Conservation (phyloP, 2,888 invertebrate genomes). For the Drepanosiphum platanoidis region DNA sequence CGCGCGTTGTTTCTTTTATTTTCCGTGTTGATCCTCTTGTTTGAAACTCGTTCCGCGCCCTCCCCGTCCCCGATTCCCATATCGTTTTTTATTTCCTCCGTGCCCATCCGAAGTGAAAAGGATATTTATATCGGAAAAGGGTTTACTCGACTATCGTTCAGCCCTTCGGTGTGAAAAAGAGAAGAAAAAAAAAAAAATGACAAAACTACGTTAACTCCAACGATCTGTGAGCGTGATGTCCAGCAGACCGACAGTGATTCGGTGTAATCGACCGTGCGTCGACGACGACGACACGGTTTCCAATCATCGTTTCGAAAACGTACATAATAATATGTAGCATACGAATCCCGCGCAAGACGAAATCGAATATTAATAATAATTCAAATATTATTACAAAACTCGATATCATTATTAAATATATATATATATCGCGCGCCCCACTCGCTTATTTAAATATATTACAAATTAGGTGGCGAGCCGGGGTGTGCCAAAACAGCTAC, state of each 20-base stretch:
- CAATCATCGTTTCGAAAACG: slow-evolving; percentile 21
- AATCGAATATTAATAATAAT: neutral
- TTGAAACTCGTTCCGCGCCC: neutral
- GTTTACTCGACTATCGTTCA: slow-evolving; percentile 32
- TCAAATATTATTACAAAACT: neutral
- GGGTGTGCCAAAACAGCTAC: neutral
- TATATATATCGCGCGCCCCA: neutral
- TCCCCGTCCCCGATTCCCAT: neutral
- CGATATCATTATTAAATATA: neutral
- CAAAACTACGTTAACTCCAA: slow-evolving; percentile 38
- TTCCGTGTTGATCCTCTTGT: neutral
- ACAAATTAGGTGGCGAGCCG: neutral
- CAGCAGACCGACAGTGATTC: slow-evolving; percentile 54
- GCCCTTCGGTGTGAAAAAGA: neutral
- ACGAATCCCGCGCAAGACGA: neutral
- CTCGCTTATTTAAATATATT: neutral
- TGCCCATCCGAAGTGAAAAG: neutral
- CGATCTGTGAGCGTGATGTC: slow-evolving; percentile 36
- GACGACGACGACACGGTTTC: slow-evolving; percentile 14
- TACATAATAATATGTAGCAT: neutral
- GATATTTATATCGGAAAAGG: slow-evolving; percentile 22
- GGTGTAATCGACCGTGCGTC: slow-evolving; percentile 45
- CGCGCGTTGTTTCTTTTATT: slow-evolving; percentile 3
- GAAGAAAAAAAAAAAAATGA: slow-evolving; percentile 23
- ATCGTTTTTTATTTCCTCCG: neutral